Percentiles rank a stretch among this genome's conserved stretches.
phyloP scores from a whole-genome alignment of 2,797 vertebrate species.

The Tragelaphus eurycerus region DNA sequence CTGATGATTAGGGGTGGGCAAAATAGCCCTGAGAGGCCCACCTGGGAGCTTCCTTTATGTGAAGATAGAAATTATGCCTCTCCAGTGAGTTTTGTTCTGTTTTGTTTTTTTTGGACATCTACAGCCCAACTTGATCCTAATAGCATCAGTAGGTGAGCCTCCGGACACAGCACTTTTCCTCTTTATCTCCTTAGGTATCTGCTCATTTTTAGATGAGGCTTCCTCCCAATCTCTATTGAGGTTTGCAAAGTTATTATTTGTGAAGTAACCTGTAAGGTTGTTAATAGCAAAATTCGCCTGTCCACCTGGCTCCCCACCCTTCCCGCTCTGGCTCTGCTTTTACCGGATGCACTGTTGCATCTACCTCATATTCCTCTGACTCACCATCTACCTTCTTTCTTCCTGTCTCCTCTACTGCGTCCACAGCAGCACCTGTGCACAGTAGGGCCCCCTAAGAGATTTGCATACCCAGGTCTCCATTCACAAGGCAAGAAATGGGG shows the following conservation, averaged over 20 bases:
- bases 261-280: background rate
- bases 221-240: background rate
- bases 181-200: background rate
- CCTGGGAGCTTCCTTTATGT: background rate
- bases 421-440: background rate
- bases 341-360: background rate
- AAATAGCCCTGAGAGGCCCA: background rate
- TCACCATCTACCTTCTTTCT: background rate
- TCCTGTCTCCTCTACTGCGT: rapidly evolving
- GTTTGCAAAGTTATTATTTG: background rate
- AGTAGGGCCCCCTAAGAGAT: background rate
- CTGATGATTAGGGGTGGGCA: background rate
- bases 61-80: background rate
- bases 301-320: rapidly evolving
- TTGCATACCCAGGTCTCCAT: background rate
- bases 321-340: background rate
- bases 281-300: background rate
- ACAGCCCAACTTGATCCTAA: too few species aligned
- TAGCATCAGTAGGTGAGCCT: rapidly evolving
- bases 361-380: rapidly evolving
- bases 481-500: background rate
- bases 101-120: background rate
- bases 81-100: background rate
- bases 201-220: background rate
- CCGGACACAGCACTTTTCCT: background rate